phyloP scores from a whole-genome alignment of 2,888 invertebrate species.

The Prostheceraeus crozeri region DNA sequence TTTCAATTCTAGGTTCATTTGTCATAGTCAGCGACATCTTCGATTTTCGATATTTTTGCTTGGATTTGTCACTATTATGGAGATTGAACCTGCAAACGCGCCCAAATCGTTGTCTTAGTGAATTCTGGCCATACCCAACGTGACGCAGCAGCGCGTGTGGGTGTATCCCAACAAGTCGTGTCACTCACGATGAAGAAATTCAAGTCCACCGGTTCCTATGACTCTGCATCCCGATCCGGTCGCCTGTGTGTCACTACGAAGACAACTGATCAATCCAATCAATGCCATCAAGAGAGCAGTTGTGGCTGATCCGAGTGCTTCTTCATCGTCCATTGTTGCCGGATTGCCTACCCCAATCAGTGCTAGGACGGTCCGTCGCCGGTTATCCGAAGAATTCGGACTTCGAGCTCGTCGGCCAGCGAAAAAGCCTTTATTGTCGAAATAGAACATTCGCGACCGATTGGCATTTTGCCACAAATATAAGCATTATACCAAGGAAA shows the following conservation, averaged over 20 bases:
- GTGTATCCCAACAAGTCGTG: slow-evolving; percentile 4
- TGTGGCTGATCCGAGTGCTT: slow-evolving; percentile 8
- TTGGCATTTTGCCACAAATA: slow-evolving; percentile 25
- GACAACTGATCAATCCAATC: slow-evolving; percentile 8
- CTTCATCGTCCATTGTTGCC: slow-evolving; percentile 5
- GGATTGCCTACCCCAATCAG: slow-evolving; percentile 8
- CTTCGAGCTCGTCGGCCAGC: background rate
- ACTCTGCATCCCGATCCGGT: slow-evolving; percentile 8
- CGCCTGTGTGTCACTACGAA: slow-evolving; percentile 8
- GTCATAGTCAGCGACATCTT: slow-evolving; percentile 4
- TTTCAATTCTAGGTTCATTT: slow-evolving; percentile 8
- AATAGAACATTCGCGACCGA: slow-evolving; percentile 22
- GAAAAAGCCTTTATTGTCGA: slow-evolving; percentile 27
- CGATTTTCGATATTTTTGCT: slow-evolving; percentile 8
- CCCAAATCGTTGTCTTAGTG: slow-evolving; percentile 8
- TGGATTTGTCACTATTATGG: slow-evolving; percentile 8
- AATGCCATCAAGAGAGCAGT: slow-evolving; percentile 4
- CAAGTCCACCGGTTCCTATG: slow-evolving; percentile 8
- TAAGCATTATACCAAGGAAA: slow-evolving; percentile 27
- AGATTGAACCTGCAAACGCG: slow-evolving; percentile 8
- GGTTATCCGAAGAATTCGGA: slow-evolving; percentile 1
- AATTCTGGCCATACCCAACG: slow-evolving; percentile 8
- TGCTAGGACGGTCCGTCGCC: slow-evolving; percentile 4
- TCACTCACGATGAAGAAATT: slow-evolving; percentile 8
- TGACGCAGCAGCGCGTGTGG: slow-evolving; percentile 8